phyloP scores from a whole-genome alignment of 35 echinoderm and acorn worm species.

The Ptychodera flava region DNA sequence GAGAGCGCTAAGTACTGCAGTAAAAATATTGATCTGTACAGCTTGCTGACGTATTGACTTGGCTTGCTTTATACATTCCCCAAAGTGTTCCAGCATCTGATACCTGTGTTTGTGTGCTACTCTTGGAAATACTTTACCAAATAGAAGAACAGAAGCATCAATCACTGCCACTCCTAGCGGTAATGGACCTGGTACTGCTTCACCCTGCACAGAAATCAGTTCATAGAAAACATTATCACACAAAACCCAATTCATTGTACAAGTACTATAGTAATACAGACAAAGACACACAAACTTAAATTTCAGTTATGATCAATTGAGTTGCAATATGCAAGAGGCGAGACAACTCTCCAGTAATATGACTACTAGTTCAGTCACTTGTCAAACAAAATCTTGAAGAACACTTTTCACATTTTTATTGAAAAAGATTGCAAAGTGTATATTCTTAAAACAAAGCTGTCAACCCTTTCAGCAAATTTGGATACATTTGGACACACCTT shows the following conservation, averaged over 20 bases:
- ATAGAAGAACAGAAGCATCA: slow-evolving; percentile 82
- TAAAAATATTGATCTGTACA: slow-evolving; percentile 96
- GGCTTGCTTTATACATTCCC: slow-evolving; percentile 86
- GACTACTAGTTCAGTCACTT: too few relatives aligned
- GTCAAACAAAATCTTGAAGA: too few relatives aligned
- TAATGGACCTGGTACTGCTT: slow-evolving; percentile 80
- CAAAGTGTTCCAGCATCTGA: slow-evolving; percentile 95
- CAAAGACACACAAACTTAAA: too few relatives aligned
- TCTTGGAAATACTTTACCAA: slow-evolving; percentile 81
- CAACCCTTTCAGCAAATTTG: too few relatives aligned
- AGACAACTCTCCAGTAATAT: too few relatives aligned
- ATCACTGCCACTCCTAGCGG: slow-evolving; percentile 95
- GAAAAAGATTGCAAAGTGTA: too few relatives aligned
- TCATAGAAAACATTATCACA: too few relatives aligned
- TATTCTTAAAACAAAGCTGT: too few relatives aligned
- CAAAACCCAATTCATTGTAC: too few relatives aligned
- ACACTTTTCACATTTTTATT: too few relatives aligned
- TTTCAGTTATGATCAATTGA: not conserved
- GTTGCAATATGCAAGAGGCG: too few relatives aligned
- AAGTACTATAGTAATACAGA: too few relatives aligned
- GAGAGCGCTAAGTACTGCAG: slow-evolving; percentile 95
- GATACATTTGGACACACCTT: slow-evolving; percentile 37
- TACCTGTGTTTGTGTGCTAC: slow-evolving; percentile 93
- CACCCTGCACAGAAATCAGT: slow-evolving; percentile 6
- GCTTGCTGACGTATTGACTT: slow-evolving; percentile 96